Base-by-base conservation (phyloP, 2,888 invertebrate genomes). In the Stictocephala bisonia region DNA sequence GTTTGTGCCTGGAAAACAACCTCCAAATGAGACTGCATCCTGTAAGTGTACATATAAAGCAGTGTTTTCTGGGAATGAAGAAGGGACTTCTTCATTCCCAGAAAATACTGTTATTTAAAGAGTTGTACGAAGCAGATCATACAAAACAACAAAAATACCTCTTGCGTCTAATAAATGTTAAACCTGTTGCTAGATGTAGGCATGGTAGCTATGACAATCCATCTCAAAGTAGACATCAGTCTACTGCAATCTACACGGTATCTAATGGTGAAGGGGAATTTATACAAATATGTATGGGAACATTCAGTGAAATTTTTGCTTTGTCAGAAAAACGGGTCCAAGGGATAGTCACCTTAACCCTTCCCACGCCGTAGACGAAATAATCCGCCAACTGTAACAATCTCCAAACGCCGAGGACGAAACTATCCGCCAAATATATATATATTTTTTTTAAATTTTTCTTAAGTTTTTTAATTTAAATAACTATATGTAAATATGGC, bases 241-340 rank as follows among this genome's bases (percentile, higher is more conserved):
- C 27, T 20, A 60, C 27, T 29, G 60, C 31, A 11, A 60, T 31
- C 31, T 60, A 60, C 29, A 31, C 31, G 15, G 9, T 60, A 29
- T 31, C 60, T 27, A 29, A 60, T 60, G n/a, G 20, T 60, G 31
- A 60, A 20, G 60, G 29, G n/a, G 60, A 60, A n/a, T 31, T 29
- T 11, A 60, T 27, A 11, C 27, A 27, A 44, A 44, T 18, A 44
- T 44, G n/a, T n/a, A n/a, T n/a, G n/a, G n/a, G n/a, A n/a, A n/a
- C n/a, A n/a, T n/a, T 44, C 44, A 44, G 18, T 3, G 44, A 44
- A 44, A 44, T 18, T 15, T 44, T 44, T 44, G 44, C 15, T 2
- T 44, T 44, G 18, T 18, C n/a, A 44, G n/a, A n/a, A 15, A 20
- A 48, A 11, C 18, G 22, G 22, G 22, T 15, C 48, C 18, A 20